Conservation (phyloP, 2,888 invertebrate species). For the Tyria jacobaeae region DNA sequence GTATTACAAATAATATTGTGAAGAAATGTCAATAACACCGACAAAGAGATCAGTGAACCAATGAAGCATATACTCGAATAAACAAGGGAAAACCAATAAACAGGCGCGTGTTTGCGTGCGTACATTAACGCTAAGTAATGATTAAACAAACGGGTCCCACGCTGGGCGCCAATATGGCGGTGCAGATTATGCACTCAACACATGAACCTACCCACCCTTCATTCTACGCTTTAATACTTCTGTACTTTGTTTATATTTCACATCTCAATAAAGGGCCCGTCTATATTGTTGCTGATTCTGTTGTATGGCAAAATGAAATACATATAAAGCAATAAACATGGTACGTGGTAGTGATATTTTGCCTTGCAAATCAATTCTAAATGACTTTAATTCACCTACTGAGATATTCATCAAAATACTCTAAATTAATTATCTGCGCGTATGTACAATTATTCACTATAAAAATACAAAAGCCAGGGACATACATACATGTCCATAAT, state of each 20-base stretch:
- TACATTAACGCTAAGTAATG: conserved; percentile 56
- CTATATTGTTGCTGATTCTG: not conserved
- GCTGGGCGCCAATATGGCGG: conserved; percentile 54
- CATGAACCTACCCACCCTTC: conserved; percentile 43
- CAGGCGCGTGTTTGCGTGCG: conserved; percentile 55
- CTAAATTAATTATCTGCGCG: too few species aligned
- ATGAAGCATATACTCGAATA: conserved; percentile 15
- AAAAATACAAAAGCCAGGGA: too few species aligned
- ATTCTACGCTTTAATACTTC: conserved; percentile 53
- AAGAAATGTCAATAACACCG: not conserved
- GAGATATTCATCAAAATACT: too few species aligned
- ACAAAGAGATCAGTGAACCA: conserved; percentile 6
- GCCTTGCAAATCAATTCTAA: too few species aligned
- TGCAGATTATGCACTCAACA: conserved; percentile 46
- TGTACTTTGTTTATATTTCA: conserved; percentile 64
- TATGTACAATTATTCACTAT: too few species aligned
- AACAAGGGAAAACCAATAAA: conserved; percentile 49
- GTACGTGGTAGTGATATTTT: too few species aligned
- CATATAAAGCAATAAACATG: too few species aligned
- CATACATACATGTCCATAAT: too few species aligned
- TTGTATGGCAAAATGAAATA: not conserved
- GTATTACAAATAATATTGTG: not conserved
- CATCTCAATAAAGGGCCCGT: conserved; percentile 51
- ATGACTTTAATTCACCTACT: too few species aligned
- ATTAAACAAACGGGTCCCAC: conserved; percentile 55